A percentile compares a stretch with the other conserved stretches of the same genome.
Conservation (phyloP, 2,797 vertebrate genomes). For the Sebastes wilsoni region DNA sequence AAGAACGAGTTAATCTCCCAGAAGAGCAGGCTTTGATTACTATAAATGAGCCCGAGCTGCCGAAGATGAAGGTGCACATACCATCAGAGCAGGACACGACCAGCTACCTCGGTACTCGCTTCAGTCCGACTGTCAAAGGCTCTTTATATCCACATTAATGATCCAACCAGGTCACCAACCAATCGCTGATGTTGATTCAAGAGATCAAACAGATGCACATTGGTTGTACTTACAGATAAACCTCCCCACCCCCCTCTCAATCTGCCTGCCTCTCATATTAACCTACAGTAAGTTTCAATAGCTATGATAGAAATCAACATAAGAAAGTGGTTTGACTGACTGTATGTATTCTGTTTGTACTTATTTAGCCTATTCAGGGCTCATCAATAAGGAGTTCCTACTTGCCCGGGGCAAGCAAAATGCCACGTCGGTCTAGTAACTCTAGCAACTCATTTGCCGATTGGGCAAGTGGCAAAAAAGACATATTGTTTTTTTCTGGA, state of each 20-base stretch:
- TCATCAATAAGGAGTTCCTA: no score
- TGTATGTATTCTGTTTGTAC: neutral
- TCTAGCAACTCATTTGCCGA: neutral
- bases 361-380: neutral
- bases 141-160: slow-evolving; percentile 7
- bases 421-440: accelerated
- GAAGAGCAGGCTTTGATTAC: slow-evolving; percentile 32
- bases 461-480: no score
- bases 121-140: neutral
- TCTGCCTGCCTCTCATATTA: neutral
- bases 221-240: neutral
- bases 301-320: neutral
- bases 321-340: neutral
- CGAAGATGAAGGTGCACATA: slow-evolving; percentile 16
- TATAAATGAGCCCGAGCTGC: slow-evolving; percentile 40
- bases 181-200: slow-evolving; percentile 26
- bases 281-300: neutral
- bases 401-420: no score
- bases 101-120: neutral
- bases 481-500: neutral
- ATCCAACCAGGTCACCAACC: slow-evolving; percentile 1
- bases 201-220: slow-evolving; percentile 42
- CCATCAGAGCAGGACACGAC: neutral
- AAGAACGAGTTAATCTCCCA: slow-evolving; percentile 40
- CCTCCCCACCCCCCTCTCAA: neutral